A percentile compares a stretch with the other conserved stretches of the same genome.
These are phyloP conservation scores for Platypus cylindrus DNA, from an alignment of 2,888 invertebrate genomes.

Conservation along the genomic window DNA sequence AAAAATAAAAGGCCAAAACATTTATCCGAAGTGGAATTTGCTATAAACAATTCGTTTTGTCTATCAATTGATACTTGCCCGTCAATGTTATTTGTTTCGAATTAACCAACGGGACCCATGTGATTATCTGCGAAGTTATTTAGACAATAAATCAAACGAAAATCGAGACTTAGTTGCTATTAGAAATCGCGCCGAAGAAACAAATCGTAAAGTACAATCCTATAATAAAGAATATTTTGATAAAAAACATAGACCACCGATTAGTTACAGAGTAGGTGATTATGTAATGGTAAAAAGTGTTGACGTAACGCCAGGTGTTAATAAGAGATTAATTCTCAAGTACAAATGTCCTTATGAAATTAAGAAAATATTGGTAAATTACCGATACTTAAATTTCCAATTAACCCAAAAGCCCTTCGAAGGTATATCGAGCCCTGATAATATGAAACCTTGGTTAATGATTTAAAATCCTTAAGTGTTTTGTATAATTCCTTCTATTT, in stretches of 20 bases:
- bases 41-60: conserved; percentile 8
- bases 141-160: background rate
- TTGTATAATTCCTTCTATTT: too few relatives aligned
- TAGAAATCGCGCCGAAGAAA: conserved; percentile 2
- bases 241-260: conserved; percentile 8
- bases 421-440: conserved; percentile 10
- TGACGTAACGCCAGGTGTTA: conserved; percentile 15
- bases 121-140: conserved; percentile 4
- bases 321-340: conserved; percentile 18
- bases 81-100: conserved; percentile 4
- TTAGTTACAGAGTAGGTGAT: conserved; percentile 13
- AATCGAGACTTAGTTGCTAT: conserved; percentile 3
- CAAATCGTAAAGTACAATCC: conserved; percentile 3
- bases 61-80: conserved; percentile 3
- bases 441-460: too few relatives aligned
- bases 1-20: conserved; percentile 8
- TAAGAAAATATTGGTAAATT: conserved; percentile 17
- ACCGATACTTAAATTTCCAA: conserved; percentile 18
- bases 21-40: conserved; percentile 9
- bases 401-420: conserved; percentile 14
- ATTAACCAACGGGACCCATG: conserved; percentile 4
- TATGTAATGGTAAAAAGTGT: conserved; percentile 17
- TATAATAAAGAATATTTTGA: conserved; percentile 9
- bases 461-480: too few relatives aligned
- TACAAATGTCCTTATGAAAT: conserved; percentile 18